phyloP scores from a whole-genome alignment of 2,113 vertebrate genomes.

The Pungitius pungitius region DNA sequence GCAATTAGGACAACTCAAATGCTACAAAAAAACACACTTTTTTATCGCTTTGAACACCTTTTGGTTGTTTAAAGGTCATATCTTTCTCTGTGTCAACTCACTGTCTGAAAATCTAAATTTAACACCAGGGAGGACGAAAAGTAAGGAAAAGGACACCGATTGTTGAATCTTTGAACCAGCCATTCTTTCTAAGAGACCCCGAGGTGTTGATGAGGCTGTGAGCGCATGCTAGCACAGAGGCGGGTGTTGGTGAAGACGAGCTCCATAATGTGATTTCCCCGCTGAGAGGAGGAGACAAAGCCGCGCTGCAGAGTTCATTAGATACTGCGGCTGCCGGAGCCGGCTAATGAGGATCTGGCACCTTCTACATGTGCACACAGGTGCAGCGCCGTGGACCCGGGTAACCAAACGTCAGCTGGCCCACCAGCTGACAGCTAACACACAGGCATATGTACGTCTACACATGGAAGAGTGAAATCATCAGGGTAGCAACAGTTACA shows the following conservation, averaged over 20 bases:
- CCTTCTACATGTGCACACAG: conserved; percentile 13
- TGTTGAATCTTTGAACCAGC: conserved; percentile 18
- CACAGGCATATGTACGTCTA: neutral
- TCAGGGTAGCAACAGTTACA: conserved; percentile 5
- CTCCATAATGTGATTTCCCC: conserved; percentile 71
- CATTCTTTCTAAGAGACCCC: conserved; percentile 16
- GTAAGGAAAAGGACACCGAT: neutral
- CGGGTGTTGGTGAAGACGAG: conserved; percentile 48
- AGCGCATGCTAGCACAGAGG: conserved; percentile 51
- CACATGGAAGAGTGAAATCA: conserved; percentile 22
- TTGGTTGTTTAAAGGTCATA: neutral
- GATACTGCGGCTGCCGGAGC: conserved; percentile 54
- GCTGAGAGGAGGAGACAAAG: conserved; percentile 66
- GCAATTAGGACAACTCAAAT: conserved; percentile 6
- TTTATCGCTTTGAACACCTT: neutral
- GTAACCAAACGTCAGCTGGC: no score
- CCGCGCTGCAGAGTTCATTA: conserved; percentile 72
- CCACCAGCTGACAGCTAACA: neutral
- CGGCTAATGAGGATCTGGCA: conserved; percentile 70
- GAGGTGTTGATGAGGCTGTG: conserved; percentile 63
- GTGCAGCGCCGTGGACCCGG: neutral
- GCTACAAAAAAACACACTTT: neutral
- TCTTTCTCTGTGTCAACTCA: conserved; percentile 1
- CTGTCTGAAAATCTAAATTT: conserved; percentile 13
- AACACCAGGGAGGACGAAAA: neutral